A percentile compares a stretch with the other conserved stretches of the same genome.
Evolutionary conservation across 2,113 vertebrate genomes (phyloP).

Genomic region (Melanostigma gelatinosum): DNA sequence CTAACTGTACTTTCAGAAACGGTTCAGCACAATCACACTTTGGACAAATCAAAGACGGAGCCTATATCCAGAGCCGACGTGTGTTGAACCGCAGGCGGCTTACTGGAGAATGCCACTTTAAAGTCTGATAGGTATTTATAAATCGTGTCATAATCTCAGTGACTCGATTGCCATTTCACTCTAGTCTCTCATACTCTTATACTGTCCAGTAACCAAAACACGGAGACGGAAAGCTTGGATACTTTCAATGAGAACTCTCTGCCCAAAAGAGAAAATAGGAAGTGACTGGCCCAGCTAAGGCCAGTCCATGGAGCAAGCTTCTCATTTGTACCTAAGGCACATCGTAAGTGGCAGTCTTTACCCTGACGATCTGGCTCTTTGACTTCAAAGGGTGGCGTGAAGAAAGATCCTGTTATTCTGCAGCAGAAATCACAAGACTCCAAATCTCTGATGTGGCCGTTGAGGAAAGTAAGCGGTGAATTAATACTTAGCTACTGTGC

Average conservation of each 20-base stretch:
- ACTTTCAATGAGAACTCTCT: neutral
- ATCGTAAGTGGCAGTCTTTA: conserved; percentile 77
- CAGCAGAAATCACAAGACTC: conserved; percentile 66
- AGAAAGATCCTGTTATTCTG: conserved; percentile 77
- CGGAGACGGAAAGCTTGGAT: neutral
- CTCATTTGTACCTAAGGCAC: conserved; percentile 73
- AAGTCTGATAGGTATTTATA: neutral
- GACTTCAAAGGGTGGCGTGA: conserved; percentile 74
- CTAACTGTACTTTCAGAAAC: neutral
- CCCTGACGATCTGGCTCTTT: conserved; percentile 67
- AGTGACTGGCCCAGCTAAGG: neutral
- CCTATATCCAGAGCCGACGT: neutral
- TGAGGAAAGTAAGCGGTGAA: conserved; percentile 56
- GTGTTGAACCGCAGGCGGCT: neutral
- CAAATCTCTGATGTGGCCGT: conserved; percentile 61
- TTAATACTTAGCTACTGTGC: conserved; percentile 54
- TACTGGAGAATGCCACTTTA: neutral
- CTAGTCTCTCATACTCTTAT: neutral
- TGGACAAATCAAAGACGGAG: neutral
- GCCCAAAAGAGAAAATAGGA: conserved; percentile 5
- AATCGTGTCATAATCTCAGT: neutral
- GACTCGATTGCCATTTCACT: neutral
- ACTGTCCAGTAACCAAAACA: neutral
- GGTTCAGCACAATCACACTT: neutral
- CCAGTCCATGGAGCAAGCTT: conserved; percentile 22